Conservation (phyloP, 1,140 invertebrate genomes). For the Drosophila guanche region DNA sequence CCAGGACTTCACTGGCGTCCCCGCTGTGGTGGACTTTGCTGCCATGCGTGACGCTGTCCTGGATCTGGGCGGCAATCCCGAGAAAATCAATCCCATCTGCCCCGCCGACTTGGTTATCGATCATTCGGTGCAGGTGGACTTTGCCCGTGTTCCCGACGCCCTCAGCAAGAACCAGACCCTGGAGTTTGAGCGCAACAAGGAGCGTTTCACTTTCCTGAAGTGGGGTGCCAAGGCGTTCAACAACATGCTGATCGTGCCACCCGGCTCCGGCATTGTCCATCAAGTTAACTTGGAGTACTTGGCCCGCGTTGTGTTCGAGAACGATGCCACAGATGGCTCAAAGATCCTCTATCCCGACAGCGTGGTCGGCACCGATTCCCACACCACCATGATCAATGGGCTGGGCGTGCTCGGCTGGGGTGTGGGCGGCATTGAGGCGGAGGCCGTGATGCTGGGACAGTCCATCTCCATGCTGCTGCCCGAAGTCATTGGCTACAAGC, state of each 20-base stretch:
- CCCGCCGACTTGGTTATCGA: slow-evolving; percentile 99
- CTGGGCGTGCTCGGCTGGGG: slow-evolving; percentile 92
- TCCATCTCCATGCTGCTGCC: slow-evolving; percentile 98
- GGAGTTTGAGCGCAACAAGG: slow-evolving; percentile 98
- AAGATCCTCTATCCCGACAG: slow-evolving; percentile 94
- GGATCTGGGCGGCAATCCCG: slow-evolving; percentile 92
- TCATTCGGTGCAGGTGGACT: slow-evolving; percentile 99
- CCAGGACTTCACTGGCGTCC: slow-evolving; percentile 97
- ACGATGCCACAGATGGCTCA: slow-evolving; percentile 82
- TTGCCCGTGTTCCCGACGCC: slow-evolving; percentile 93
- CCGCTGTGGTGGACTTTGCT: slow-evolving; percentile 99
- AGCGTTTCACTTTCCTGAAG: slow-evolving; percentile 98
- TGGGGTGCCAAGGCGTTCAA: slow-evolving; percentile 98
- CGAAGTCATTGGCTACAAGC: slow-evolving; percentile 96
- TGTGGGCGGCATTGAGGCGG: slow-evolving; percentile 90
- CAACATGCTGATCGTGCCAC: slow-evolving; percentile 99
- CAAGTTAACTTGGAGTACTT: slow-evolving; percentile 99
- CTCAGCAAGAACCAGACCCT: slow-evolving; percentile 96
- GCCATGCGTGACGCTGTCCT: slow-evolving; percentile 98
- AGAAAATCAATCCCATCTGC: slow-evolving; percentile 98
- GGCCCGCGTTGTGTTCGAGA: slow-evolving; percentile 96
- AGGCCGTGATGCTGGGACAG: slow-evolving; percentile 97
- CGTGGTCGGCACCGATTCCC: slow-evolving; percentile 99
- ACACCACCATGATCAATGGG: slow-evolving; percentile 99
- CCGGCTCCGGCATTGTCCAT: slow-evolving; percentile 98